Percentiles rank a stretch among this genome's conserved stretches.
Evolutionary conservation across 1,140 invertebrate species (phyloP).

Genomic region (Pseudomyrmex pallidus): DNA sequence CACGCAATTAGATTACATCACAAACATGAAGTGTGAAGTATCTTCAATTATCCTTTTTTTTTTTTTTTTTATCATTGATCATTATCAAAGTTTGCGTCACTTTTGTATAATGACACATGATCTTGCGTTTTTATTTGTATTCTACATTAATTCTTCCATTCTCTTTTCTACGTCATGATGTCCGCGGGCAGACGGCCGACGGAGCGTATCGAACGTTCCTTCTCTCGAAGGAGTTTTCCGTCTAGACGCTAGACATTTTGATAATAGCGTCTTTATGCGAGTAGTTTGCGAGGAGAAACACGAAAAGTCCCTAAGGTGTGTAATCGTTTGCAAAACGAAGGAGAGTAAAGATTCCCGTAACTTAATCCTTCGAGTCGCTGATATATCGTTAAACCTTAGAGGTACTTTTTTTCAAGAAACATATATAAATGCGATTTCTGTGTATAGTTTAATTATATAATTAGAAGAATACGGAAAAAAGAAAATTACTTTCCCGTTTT

Average conservation of each 20-base stretch:
- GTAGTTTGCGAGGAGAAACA: conserved; percentile 27
- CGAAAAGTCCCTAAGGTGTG: conserved; percentile 57
- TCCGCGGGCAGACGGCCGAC: neutral
- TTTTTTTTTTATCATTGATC: neutral
- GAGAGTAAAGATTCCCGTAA: conserved; percentile 8
- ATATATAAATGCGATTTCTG: too few species aligned
- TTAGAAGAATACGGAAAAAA: too few species aligned
- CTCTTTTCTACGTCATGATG: neutral
- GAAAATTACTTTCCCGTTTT: too few species aligned
- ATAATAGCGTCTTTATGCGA: conserved; percentile 57
- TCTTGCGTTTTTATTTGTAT: neutral
- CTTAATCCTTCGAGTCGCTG: conserved; percentile 28
- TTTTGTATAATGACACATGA: neutral
- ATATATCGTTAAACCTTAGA: neutral
- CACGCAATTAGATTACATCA: conserved; percentile 10
- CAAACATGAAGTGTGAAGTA: neutral
- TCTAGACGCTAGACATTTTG: conserved; percentile 57
- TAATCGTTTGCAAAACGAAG: conserved; percentile 29
- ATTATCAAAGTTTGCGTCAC: neutral
- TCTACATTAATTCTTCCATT: neutral
- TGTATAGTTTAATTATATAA: too few species aligned
- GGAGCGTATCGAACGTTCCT: conserved; percentile 23
- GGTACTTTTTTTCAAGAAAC: neutral
- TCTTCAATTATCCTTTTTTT: neutral
- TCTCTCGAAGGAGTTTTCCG: conserved; percentile 15